Percentiles rank a stretch among this genome's conserved stretches.
Conservation (phyloP, 2,797 vertebrate species). For the Artibeus jamaicensis region DNA sequence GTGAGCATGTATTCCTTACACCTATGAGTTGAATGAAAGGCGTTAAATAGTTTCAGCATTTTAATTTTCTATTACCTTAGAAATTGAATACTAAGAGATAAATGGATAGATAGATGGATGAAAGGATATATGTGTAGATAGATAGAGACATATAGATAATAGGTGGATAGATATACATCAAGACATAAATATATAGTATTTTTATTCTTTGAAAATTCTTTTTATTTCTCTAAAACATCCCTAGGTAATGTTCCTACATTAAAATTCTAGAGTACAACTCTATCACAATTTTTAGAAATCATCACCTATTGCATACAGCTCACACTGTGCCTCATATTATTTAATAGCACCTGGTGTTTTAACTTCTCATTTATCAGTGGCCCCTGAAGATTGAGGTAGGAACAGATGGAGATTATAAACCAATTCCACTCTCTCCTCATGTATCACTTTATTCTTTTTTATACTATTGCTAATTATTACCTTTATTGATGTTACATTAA, state of each 20-base stretch:
- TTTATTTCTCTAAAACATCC: background rate
- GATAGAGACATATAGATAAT: background rate
- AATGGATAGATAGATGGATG: background rate
- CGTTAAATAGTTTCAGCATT: background rate
- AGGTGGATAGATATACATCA: background rate
- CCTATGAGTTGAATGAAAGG: background rate
- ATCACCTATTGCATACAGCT: too few relatives aligned
- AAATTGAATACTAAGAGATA: background rate
- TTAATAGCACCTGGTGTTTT: background rate
- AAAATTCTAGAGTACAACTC: background rate
- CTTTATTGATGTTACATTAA: background rate
- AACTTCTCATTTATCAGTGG: background rate
- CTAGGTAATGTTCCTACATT: background rate
- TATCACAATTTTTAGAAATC: background rate
- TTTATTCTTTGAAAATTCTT: background rate
- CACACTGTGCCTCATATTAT: background rate
- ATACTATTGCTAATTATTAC: background rate
- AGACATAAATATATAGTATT: background rate
- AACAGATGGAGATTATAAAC: background rate
- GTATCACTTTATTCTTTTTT: background rate
- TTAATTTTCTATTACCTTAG: background rate
- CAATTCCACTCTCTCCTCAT: background rate
- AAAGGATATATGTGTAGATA: background rate
- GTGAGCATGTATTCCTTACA: fast-evolving
- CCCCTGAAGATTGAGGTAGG: background rate